Conservation (phyloP, 1,140 invertebrate species). For the Diachasma alloeum region DNA sequence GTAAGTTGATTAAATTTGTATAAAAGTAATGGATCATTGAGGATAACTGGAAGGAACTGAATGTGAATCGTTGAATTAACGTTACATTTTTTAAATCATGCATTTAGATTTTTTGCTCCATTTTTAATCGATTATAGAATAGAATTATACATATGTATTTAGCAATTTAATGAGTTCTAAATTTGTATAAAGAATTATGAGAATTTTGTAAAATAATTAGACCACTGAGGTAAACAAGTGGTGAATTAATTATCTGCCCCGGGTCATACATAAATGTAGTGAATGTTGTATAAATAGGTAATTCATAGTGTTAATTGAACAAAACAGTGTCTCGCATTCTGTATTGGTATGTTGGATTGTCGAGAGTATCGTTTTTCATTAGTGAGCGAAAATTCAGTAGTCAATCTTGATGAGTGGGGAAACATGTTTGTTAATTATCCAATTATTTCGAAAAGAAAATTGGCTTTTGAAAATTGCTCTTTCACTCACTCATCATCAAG, state of each 20-base stretch:
- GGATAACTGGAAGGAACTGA: neutral
- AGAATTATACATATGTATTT: neutral
- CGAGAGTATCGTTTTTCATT: neutral
- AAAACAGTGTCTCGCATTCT: conserved; percentile 46
- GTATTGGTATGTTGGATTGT: conserved; percentile 31
- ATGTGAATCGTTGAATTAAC: neutral
- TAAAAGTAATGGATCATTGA: neutral
- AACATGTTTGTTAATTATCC: too few relatives aligned
- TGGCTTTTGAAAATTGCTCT: too few relatives aligned
- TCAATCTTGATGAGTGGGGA: conserved; percentile 21
- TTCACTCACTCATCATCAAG: too few relatives aligned
- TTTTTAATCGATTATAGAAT: neutral
- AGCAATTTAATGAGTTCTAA: neutral
- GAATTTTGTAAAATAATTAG: conserved; percentile 26
- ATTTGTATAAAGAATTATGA: neutral
- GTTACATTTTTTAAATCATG: neutral
- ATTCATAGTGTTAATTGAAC: conserved; percentile 19
- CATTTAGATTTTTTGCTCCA: neutral
- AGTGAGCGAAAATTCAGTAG: neutral
- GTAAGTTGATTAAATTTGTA: neutral
- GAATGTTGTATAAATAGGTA: conserved; percentile 19
- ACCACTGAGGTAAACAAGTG: conserved; percentile 48
- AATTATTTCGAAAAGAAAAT: too few relatives aligned
- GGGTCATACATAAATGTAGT: neutral
- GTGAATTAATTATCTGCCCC: conserved; percentile 42